Evolutionary conservation across 1,140 invertebrate species (phyloP).

Genomic region (Oryctes rhinoceros): DNA sequence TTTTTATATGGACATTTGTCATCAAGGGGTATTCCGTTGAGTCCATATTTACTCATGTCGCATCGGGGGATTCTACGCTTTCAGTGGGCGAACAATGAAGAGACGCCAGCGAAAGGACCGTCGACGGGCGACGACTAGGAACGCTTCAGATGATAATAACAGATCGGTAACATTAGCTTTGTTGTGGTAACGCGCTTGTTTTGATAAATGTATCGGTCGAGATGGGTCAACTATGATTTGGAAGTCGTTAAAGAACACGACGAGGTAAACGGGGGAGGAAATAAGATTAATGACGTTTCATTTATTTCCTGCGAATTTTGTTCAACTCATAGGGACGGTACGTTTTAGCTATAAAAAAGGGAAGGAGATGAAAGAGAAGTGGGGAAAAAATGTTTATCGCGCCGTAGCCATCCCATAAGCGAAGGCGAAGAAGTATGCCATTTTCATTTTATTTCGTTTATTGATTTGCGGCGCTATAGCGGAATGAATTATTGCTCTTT

Average conservation of each 20-base stretch:
- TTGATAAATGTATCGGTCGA: constrained; percentile 32
- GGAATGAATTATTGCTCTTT: not conserved
- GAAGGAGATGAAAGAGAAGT: not conserved
- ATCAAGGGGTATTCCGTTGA: not conserved
- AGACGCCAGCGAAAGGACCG: not conserved
- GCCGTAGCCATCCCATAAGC: not conserved
- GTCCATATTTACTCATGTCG: constrained; percentile 30
- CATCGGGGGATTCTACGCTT: not conserved
- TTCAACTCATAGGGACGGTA: not conserved
- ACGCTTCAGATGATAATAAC: constrained; percentile 20
- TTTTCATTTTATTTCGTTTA: constrained; percentile 1
- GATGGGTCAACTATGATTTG: constrained; percentile 36
- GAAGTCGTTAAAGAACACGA: constrained; percentile 34
- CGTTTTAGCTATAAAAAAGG: not conserved
- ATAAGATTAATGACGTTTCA: constrained; percentile 32
- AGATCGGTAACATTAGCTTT: constrained; percentile 37
- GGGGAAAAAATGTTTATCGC: constrained; percentile 12
- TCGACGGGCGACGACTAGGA: not conserved
- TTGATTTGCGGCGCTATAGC: not conserved
- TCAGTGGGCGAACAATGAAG: constrained; percentile 20
- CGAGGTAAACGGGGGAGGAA: constrained; percentile 13
- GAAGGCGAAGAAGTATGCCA: not conserved
- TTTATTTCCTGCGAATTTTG: constrained; percentile 13
- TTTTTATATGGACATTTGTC: constrained; percentile 27
- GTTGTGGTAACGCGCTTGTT: constrained; percentile 25